Evolutionary conservation across 1,140 invertebrate genomes (phyloP).

Genomic region (Meloidogyne exigua): DNA sequence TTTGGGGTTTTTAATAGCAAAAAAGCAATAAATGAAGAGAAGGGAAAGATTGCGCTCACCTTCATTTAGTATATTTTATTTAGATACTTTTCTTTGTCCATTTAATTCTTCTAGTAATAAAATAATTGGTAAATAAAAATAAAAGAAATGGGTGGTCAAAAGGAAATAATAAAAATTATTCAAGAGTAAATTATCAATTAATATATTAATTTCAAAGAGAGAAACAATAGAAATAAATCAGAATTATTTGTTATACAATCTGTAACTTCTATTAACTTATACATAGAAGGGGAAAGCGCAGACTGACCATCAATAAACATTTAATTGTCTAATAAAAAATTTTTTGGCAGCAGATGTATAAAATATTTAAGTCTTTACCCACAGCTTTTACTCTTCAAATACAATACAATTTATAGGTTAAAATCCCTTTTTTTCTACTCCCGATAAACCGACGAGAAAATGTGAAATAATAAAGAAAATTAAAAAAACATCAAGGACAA

Average conservation of each 20-base stretch:
- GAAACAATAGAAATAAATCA: too few relatives aligned
- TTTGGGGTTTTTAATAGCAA: not conserved
- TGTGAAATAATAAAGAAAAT: not conserved
- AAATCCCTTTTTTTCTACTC: not conserved
- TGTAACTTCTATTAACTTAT: too few relatives aligned
- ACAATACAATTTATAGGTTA: not conserved
- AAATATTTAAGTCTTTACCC: not conserved
- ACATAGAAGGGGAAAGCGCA: not conserved
- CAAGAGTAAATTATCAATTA: too few relatives aligned
- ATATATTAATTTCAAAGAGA: too few relatives aligned
- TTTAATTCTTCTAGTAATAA: not conserved
- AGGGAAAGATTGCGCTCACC: not conserved
- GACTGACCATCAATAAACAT: not conserved
- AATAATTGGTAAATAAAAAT: slow-evolving; percentile 7
- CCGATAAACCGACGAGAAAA: not conserved
- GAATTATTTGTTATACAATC: too few relatives aligned
- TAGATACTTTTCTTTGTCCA: too few relatives aligned
- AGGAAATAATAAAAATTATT: too few relatives aligned
- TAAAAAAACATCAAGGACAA: not conserved
- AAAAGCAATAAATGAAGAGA: not conserved
- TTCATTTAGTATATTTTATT: not conserved
- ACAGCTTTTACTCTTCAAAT: slow-evolving; percentile 1
- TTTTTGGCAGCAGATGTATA: not conserved
- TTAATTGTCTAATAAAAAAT: not conserved
- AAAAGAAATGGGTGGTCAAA: slow-evolving; percentile 8